Evolutionary conservation across 2,113 vertebrate genomes (phyloP).

Genomic region (Ciconia maguari): DNA sequence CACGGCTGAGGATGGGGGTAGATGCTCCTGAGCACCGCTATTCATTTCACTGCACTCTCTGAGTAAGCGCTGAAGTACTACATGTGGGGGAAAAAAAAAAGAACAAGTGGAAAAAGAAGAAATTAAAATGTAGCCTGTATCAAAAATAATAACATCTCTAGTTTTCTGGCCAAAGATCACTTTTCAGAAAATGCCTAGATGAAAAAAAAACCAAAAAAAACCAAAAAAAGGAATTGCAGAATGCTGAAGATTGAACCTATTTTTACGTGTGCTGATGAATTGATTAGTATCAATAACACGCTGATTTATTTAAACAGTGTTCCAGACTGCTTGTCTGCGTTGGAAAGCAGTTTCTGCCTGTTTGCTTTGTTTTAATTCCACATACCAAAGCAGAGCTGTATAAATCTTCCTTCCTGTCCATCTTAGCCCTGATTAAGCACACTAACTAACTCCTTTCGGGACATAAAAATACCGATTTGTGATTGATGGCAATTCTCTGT

Average conservation of each 20-base stretch:
- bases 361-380: background rate
- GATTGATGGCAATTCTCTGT: background rate
- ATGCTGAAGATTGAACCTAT: background rate
- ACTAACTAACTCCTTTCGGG: background rate
- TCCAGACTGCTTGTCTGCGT: background rate
- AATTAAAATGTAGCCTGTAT: background rate
- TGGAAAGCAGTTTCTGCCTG: background rate
- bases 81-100: no score
- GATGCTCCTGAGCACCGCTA: background rate
- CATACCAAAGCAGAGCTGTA: background rate
- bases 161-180: background rate
- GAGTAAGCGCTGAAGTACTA: background rate
- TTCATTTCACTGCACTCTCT: background rate
- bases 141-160: background rate
- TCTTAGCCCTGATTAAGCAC: background rate
- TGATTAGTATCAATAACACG: accelerated
- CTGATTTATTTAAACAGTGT: background rate
- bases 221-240: background rate
- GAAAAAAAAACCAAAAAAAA: no score
- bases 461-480: accelerated
- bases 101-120: background rate
- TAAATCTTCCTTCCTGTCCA: background rate
- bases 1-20: accelerated
- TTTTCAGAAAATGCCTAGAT: background rate
- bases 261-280: background rate